Conservation (phyloP, 2,113 vertebrate species). For the Thomomys bottae region DNA sequence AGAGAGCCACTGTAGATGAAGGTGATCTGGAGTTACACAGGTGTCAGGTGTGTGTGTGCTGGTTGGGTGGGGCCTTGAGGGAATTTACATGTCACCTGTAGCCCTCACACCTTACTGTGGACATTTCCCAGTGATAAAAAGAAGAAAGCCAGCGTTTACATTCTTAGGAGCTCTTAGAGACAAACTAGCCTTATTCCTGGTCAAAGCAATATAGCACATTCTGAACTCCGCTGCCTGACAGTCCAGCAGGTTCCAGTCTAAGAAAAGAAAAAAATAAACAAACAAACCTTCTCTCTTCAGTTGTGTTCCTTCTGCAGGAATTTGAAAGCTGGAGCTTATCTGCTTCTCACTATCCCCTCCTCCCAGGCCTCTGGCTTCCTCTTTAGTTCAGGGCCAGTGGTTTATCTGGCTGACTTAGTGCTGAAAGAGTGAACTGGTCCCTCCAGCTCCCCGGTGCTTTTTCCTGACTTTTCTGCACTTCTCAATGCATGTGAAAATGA, state of each 20-base stretch:
- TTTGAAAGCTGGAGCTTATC: not conserved
- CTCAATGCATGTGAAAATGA: not conserved
- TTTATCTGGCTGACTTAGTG: not conserved
- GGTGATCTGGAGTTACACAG: not conserved
- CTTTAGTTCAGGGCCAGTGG: not conserved
- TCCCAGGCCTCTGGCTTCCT: not conserved
- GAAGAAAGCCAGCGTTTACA: not conserved
- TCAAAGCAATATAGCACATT: not conserved
- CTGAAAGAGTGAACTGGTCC: not conserved
- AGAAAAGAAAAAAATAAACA: too few species aligned
- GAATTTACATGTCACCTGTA: not conserved
- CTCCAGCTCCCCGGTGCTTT: accelerated
- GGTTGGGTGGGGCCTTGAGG: not conserved
- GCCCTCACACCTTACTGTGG: not conserved
- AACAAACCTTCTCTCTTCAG: not conserved
- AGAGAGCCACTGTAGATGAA: not conserved
- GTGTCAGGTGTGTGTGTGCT: not conserved
- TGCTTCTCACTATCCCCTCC: too few species aligned
- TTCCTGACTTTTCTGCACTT: not conserved
- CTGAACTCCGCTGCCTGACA: not conserved
- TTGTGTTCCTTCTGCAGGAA: not conserved
- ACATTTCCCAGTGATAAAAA: constrained; percentile 15
- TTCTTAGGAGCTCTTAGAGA: not conserved
- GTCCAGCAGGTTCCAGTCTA: not conserved
- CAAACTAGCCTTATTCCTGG: not conserved